phyloP scores from a whole-genome alignment of 2,888 invertebrate genomes.

The Drosophila histrio region DNA sequence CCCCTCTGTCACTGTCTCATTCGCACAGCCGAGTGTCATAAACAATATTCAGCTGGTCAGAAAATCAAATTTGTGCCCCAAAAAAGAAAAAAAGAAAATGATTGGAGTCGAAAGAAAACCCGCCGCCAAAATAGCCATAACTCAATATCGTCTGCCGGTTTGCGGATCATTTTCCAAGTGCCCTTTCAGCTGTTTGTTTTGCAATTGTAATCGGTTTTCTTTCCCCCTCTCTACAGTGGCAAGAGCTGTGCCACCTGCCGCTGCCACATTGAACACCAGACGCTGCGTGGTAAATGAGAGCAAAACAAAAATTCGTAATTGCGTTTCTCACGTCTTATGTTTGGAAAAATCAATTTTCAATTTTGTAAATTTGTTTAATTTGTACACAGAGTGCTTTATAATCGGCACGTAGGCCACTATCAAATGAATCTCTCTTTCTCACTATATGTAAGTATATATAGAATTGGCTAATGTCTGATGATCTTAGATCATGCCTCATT shows the following conservation, averaged over 20 bases:
- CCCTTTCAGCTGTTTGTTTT: conserved; percentile 34
- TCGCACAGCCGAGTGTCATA: conserved; percentile 34
- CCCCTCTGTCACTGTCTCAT: not conserved
- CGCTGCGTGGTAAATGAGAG: conserved; percentile 40
- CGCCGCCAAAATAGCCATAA: conserved; percentile 12
- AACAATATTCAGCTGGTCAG: conserved; percentile 55
- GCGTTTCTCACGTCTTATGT: conserved; percentile 69
- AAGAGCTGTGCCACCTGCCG: conserved; percentile 46
- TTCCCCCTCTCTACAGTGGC: not conserved
- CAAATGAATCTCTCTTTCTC: conserved; percentile 1
- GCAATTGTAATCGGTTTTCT: conserved; percentile 44
- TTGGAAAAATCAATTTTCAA: conserved; percentile 56
- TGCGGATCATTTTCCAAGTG: conserved; percentile 19
- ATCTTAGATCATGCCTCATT: conserved; percentile 52
- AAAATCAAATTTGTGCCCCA: conserved; percentile 14
- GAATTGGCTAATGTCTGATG: not conserved
- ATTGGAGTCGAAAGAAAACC: not conserved
- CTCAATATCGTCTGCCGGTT: not conserved
- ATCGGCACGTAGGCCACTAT: conserved; percentile 13
- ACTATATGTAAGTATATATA: not conserved
- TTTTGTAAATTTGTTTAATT: not conserved
- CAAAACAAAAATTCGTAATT: conserved; percentile 30
- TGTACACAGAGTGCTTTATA: not conserved
- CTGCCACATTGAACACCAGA: not conserved
- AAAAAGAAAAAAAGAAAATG: not conserved